Base-by-base conservation (phyloP, 2,888 invertebrate species). In the Stictocephala bisonia region DNA sequence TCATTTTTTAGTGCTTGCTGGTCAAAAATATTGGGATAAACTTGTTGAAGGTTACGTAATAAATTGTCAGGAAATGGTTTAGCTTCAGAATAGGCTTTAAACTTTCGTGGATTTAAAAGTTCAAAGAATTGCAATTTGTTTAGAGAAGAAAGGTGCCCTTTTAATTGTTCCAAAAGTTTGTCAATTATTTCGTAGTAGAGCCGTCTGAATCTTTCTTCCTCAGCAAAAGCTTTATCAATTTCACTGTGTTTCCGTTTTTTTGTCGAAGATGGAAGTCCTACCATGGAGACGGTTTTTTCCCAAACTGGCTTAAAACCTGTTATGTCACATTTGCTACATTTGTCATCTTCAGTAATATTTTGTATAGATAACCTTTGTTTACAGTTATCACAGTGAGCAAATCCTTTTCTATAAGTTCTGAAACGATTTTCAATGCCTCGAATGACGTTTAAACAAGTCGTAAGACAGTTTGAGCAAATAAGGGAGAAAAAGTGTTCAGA, bases 301-400 rank as follows among this genome's bases (percentile, higher is more conserved):
- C 60, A 60, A n/a, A 13, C 6, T 13, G 31, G n/a, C 3, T 27
- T 29, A 35, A 60, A 60, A n/a, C 60, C 60, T 13, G 20, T 20
- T 22, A n/a, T 13, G 27, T 31, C 60, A 60, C 29, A 60, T n/a
- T 26, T 56, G 6, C 26, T 9, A 26, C 26, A 56, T 15, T 56
- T 56, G 26, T 56, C 26, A 24, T 24, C 31, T 60, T 60, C 60
- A 31, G n/a, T 22, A 31, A 60, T 60, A 9, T 56, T 56, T n/a
- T n/a, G n/a, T n/a, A n/a, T n/a, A n/a, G n/a, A n/a, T n/a, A n/a
- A n/a, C n/a, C n/a, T n/a, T n/a, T 56, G 3, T 24, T 58, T 58
- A 29, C 58, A 58, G 3, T 27, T 15, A 6, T 58, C 15, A 20
- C 60, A 60, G 20, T 66, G 40, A 20, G 15, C 41, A 41, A 66